Conservation (phyloP, 2,888 invertebrate species). For the Shargacucullia verbasci region DNA sequence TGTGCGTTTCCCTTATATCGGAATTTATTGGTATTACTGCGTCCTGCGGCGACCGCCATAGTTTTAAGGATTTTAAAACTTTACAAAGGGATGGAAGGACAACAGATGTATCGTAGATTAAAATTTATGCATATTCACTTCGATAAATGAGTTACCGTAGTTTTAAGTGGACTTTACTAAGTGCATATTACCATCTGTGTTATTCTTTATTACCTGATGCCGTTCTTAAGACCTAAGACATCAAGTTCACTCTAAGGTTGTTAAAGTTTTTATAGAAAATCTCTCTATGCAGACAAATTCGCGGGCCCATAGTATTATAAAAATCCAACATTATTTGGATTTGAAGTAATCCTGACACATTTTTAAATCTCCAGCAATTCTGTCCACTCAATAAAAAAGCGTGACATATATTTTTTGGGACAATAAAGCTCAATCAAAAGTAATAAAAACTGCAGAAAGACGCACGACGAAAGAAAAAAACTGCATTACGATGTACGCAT, state of each 20-base stretch:
- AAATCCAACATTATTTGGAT: slow-evolving; percentile 18
- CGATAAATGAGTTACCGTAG: slow-evolving; percentile 6
- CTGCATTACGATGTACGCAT: slow-evolving; percentile 63
- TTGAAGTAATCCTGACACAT: slow-evolving; percentile 16
- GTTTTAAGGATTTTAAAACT: slow-evolving; percentile 60
- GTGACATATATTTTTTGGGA: slow-evolving; percentile 52
- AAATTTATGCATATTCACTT: slow-evolving; percentile 50
- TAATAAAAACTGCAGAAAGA: slow-evolving; percentile 67
- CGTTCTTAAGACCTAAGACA: not conserved
- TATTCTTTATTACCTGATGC: not conserved
- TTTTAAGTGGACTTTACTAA: slow-evolving; percentile 35
- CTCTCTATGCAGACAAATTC: no score
- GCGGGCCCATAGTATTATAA: no score
- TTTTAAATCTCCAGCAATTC: slow-evolving; percentile 6
- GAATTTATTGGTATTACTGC: slow-evolving; percentile 79
- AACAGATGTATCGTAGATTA: slow-evolving; percentile 60
- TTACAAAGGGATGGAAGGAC: slow-evolving; percentile 59
- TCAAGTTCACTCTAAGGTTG: no score
- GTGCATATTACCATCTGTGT: slow-evolving; percentile 11
- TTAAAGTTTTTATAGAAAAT: no score
- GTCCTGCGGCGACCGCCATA: slow-evolving; percentile 61
- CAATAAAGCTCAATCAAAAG: slow-evolving; percentile 70
- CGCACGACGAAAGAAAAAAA: slow-evolving; percentile 68
- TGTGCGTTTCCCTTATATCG: slow-evolving; percentile 82
- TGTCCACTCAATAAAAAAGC: slow-evolving; percentile 33